Base-by-base conservation (phyloP, 2,888 invertebrate genomes). In the Autographa pulchrina region DNA sequence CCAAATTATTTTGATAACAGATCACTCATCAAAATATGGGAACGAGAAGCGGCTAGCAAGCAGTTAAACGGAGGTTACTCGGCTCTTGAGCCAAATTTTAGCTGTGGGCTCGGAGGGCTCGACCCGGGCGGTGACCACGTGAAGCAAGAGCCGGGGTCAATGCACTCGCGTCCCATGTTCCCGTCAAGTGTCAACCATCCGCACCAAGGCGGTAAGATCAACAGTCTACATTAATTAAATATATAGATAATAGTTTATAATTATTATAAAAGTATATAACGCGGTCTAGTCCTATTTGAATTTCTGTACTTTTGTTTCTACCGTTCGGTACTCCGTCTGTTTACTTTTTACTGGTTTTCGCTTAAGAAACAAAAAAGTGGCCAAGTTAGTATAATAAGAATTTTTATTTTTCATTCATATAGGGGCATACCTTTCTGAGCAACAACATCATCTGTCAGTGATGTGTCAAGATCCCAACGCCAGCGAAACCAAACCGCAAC, bases 11-110 rank as follows among this genome's bases (percentile, higher is more conserved):
- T 6, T 35, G 8, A 16, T n/a, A 25, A 6, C 82, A 96, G 95
- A 76, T 97, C 98, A 2, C 96, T 99, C 2, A 97, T 99, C n/a
- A 97, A 98, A 88, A 96, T 97, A 68, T 98, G 98, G 98, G 98
- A 98, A 85, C 97, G 97, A 13, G 98, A 98, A 84, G 96, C 97
- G 38, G 93, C 96, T 38, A 96, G 96, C 67, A 96, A 95, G 72
- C 92, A 92, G 69, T 89, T 94, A 88, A 96, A 96, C 75, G 96
- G 96, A 76, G 96, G 96, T 74, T 96, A 96, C 90, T 96, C 96
- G 80, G 95, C 86, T 82, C 85, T 93, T 91, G 96, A 96, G 72
- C 96, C 96, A 91, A 96, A 94, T 94, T 97, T 97, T 96, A 97
- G 96, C 93, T 96, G 97, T 89, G 97, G 97, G 92, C 96, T 97